Percentiles rank a stretch among this genome's conserved stretches.
Evolutionary conservation across 2,797 vertebrate genomes (phyloP).

Genomic region (Ambastaia sidthimunki): DNA sequence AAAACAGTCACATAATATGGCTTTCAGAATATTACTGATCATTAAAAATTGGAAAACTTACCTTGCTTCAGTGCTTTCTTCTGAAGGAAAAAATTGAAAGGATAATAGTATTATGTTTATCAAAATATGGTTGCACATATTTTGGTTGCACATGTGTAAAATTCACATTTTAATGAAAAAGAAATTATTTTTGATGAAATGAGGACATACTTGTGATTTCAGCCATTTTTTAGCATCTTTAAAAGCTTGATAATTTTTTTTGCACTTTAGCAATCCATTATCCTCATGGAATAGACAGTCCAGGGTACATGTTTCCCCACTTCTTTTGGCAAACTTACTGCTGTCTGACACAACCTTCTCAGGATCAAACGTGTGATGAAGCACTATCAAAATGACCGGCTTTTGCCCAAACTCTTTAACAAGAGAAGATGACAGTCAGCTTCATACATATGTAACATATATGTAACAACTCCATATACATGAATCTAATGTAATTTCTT

Average conservation of each 20-base stretch:
- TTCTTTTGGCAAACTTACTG: neutral
- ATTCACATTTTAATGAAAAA: neutral
- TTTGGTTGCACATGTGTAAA: no score
- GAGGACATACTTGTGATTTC: neutral
- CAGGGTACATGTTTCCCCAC: neutral
- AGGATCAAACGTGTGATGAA: slow-evolving; percentile 34
- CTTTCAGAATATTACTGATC: neutral
- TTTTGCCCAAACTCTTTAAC: neutral
- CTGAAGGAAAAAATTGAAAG: neutral
- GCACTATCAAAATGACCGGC: slow-evolving; percentile 15
- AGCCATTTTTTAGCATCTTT: rapidly evolving
- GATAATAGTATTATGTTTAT: neutral
- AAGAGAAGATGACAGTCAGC: neutral
- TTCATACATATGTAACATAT: neutral
- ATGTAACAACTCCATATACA: neutral
- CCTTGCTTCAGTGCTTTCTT: neutral
- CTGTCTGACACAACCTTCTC: slow-evolving; percentile 25
- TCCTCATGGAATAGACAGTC: slow-evolving; percentile 40
- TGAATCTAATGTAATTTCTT: neutral
- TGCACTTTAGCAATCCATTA: neutral
- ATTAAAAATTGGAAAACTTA: neutral
- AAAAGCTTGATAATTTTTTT: neutral
- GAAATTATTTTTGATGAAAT: neutral
- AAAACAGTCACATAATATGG: no score
- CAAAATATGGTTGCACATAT: neutral